Evolutionary conservation across 2,113 vertebrate species (phyloP).

Genomic region (Agelaius phoeniceus): DNA sequence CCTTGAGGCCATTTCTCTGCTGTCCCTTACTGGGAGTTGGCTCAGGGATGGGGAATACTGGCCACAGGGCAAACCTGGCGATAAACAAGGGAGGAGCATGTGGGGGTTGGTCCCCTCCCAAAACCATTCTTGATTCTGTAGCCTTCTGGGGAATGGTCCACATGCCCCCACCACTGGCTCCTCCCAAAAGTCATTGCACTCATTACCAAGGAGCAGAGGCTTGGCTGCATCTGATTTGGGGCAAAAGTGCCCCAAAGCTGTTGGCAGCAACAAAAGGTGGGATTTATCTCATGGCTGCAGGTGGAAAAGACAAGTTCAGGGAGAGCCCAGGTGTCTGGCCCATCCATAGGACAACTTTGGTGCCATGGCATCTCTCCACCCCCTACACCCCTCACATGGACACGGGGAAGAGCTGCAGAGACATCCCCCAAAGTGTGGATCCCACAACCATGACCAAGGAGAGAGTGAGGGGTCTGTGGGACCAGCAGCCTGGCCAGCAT

Average conservation of each 20-base stretch:
- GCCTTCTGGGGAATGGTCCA: background rate
- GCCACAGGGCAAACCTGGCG: background rate
- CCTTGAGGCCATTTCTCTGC: background rate
- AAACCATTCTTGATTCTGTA: background rate
- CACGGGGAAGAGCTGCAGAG: background rate
- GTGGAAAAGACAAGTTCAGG: background rate
- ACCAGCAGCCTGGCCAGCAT: background rate
- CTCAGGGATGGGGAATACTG: background rate
- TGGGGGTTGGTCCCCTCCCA: background rate
- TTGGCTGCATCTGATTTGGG: background rate
- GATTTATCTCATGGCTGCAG: background rate
- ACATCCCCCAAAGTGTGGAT: background rate
- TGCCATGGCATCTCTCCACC: background rate
- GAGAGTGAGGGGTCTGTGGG: background rate
- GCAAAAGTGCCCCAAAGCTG: background rate
- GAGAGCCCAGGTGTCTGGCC: background rate
- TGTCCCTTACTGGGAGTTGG: background rate
- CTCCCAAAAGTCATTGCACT: accelerated
- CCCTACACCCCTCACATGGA: background rate
- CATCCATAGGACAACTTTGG: background rate
- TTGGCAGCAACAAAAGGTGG: background rate
- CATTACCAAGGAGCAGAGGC: background rate
- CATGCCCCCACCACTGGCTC: background rate
- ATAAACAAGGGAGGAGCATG: background rate
- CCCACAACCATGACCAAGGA: background rate